Evolutionary conservation across 2,113 vertebrate genomes (phyloP).

Genomic region (Pelecanus crispus): DNA sequence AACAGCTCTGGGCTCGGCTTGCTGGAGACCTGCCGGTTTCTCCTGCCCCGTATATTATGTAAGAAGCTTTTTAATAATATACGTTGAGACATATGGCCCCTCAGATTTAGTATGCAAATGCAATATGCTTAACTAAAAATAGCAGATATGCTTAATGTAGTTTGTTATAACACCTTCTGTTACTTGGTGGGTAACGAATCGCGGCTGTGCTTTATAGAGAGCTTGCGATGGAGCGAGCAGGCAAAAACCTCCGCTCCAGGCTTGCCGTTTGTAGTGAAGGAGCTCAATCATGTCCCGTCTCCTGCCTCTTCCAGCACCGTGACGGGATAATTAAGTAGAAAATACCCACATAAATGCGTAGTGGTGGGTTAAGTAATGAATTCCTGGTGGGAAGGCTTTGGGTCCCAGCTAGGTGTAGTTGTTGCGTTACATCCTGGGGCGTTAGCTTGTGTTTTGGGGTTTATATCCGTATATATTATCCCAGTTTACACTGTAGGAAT

Average conservation of each 20-base stretch:
- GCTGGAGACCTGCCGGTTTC: neutral
- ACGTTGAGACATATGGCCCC: conserved; percentile 49
- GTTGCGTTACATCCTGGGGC: neutral
- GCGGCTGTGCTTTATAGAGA: neutral
- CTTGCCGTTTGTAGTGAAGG: neutral
- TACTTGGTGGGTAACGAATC: neutral
- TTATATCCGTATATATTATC: rapidly evolving
- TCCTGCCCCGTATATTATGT: conserved; percentile 15
- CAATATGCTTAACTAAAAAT: conserved; percentile 62
- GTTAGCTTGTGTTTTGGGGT: neutral
- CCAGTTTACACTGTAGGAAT: neutral
- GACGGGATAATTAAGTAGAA: neutral
- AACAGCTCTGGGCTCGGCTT: neutral
- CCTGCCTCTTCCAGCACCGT: neutral
- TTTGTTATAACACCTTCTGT: conserved; percentile 49
- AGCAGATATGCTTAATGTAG: neutral
- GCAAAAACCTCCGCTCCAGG: neutral
- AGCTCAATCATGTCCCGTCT: neutral
- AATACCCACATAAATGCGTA: too few species aligned
- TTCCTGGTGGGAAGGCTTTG: neutral
- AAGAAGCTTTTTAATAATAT: conserved; percentile 55
- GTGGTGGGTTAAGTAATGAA: neutral
- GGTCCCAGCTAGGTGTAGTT: neutral
- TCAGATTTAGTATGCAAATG: conserved; percentile 48
- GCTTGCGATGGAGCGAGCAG: neutral